Evolutionary conservation across 2,797 vertebrate species (phyloP), one percentile per base, ranked within the genome.

Genomic region (Sebastes baramenuke): DNA sequence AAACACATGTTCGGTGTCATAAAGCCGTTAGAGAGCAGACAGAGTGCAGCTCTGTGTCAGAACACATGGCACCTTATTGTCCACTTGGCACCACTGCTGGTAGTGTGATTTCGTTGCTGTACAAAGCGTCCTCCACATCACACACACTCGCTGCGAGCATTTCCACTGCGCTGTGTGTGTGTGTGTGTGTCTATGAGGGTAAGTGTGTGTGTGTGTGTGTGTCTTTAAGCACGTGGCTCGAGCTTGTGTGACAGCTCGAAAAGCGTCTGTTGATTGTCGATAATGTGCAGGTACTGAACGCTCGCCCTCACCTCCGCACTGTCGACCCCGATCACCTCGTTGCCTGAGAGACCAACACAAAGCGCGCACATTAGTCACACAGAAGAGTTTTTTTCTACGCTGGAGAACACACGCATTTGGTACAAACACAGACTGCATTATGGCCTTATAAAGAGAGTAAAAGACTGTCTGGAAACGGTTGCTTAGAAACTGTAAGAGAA

Each of bases 161-260:
- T 60, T 70, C 66, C 77, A 49, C 24, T 27, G 32, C 1, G 20
- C 59, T 73, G 72, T 59, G 9, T 42, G 66, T 64, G 30, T 64
- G 29, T 24, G 30, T 24, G 1, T 49, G 25, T 46, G n/a, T 25
- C 22, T 46, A 1, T 12, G 58, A 60, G 71, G 25, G 46, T 49
- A 18, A 1, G 27, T 73, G 74, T 59, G 9, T 42, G 60, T 59
- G 9, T 42, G 60, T 65, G 30, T 46, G n/a, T 25, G 30, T 24
- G 1, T 49, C 76, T 88, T 97, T 92, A 99, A 22, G 87, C 95
- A 5, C 98, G 95, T 0, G 98, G 98, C 95, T 99, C 98, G 88
- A 99, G 97, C 94, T 97, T 96, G 95, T 99, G 98, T 0, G 98
- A 99, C 78, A 99, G 97, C 91, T 99, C 97, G 5, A 99, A 99